These are phyloP conservation scores for Bilobella aurantiaca DNA, from an alignment of 1,140 invertebrate genomes.

Conservation along the genomic window DNA sequence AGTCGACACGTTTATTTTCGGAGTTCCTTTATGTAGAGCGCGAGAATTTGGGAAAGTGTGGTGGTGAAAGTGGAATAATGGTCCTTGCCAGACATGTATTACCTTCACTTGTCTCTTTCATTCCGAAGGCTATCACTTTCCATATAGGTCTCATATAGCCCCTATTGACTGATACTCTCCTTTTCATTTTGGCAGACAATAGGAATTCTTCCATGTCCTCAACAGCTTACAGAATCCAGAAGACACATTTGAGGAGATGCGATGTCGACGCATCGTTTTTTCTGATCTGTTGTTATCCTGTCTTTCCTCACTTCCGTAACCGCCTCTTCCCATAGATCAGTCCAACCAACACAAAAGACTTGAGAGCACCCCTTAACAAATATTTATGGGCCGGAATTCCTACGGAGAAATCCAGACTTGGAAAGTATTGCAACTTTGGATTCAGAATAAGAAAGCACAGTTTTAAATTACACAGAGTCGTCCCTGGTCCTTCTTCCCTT, in stretches of 20 bases:
- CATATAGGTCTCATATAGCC: no score
- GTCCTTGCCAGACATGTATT: slow-evolving; percentile 1
- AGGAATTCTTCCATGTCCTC: neutral
- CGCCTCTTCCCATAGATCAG: no score
- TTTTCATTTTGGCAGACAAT: neutral
- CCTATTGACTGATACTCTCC: neutral
- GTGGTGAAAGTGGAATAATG: slow-evolving; percentile 3
- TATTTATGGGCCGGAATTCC: no score
- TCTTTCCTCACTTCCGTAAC: no score
- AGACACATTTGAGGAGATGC: neutral
- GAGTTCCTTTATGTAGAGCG: neutral
- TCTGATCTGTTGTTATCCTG: no score
- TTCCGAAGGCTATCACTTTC: neutral
- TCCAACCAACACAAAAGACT: no score
- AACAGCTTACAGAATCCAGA: neutral
- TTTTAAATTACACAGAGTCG: no score
- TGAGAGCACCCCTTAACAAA: no score
- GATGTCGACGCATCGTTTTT: neutral
- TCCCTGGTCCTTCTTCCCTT: no score
- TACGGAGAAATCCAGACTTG: no score
- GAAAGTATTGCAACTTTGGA: no score
- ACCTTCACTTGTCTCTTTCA: neutral
- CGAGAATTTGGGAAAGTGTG: neutral
- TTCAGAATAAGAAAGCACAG: no score
- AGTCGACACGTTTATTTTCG: neutral